A percentile compares a stretch with the other conserved stretches of the same genome.
These are phyloP conservation scores for Acanthisitta chloris DNA, from an alignment of 2,113 vertebrate species.

Conservation along the genomic window DNA sequence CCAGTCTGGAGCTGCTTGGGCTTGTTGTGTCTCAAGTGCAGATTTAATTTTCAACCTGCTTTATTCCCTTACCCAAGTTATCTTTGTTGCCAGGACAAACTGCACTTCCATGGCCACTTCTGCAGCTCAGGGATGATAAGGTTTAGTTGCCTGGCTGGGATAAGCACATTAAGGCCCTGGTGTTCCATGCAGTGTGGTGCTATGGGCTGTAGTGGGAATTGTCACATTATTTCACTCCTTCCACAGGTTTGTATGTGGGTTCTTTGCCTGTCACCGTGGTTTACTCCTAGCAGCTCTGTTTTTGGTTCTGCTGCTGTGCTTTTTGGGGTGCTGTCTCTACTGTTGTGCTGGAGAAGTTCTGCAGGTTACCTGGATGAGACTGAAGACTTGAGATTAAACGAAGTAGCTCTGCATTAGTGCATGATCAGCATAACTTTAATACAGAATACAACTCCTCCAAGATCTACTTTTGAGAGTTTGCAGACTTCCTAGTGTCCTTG, in stretches of 20 bases:
- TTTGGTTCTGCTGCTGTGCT: not conserved
- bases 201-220: not conserved
- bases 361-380: not conserved
- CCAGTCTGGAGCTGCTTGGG: too few species aligned
- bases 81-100: not conserved
- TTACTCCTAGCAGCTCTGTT: accelerated
- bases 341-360: not conserved
- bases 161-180: not conserved
- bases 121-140: not conserved
- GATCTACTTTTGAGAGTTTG: not conserved
- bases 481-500: accelerated
- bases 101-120: accelerated
- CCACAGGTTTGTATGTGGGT: not conserved
- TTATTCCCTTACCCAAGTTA: not conserved
- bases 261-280: not conserved
- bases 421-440: not conserved
- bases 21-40: too few species aligned
- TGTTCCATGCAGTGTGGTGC: not conserved
- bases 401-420: not conserved
- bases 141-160: not conserved
- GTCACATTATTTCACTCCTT: not conserved
- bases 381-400: not conserved
- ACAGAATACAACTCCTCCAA: not conserved
- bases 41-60: not conserved
- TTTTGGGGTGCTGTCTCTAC: not conserved